These are phyloP conservation scores for Elephas maximus DNA, from an alignment of 2,113 vertebrate genomes.

Conservation along the genomic window DNA sequence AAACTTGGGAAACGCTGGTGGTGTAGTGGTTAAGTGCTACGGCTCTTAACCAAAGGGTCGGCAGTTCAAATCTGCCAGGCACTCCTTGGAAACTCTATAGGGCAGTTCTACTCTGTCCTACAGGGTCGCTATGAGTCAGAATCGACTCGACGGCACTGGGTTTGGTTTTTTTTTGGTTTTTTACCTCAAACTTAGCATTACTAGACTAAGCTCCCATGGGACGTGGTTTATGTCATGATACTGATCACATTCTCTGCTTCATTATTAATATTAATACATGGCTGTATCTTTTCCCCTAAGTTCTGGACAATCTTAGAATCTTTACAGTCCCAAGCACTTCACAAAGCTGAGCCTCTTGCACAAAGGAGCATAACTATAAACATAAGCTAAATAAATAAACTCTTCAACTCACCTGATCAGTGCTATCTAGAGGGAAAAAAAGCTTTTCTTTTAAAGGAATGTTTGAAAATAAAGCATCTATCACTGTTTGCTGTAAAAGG, in stretches of 20 bases:
- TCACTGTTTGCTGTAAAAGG: constrained; percentile 34
- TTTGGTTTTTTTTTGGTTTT: too few relatives aligned
- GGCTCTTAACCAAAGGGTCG: too few relatives aligned
- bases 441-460: constrained; percentile 6
- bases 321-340: not conserved
- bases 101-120: too few relatives aligned
- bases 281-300: not conserved
- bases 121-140: too few relatives aligned
- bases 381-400: not conserved
- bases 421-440: not conserved
- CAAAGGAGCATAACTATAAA: not conserved
- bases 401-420: not conserved
- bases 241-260: not conserved
- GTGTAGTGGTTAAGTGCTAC: too few relatives aligned
- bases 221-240: not conserved
- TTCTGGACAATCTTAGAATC: not conserved
- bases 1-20: not conserved
- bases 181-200: not conserved
- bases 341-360: not conserved
- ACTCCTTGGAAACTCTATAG: too few relatives aligned
- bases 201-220: not conserved
- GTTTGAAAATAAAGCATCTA: not conserved
- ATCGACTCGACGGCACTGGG: too few relatives aligned
- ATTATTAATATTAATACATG: not conserved
- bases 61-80: too few relatives aligned